A percentile compares a stretch with the other conserved stretches of the same genome.
Conservation (phyloP, 2,797 vertebrate species). For the Scomberomorus guttatus region DNA sequence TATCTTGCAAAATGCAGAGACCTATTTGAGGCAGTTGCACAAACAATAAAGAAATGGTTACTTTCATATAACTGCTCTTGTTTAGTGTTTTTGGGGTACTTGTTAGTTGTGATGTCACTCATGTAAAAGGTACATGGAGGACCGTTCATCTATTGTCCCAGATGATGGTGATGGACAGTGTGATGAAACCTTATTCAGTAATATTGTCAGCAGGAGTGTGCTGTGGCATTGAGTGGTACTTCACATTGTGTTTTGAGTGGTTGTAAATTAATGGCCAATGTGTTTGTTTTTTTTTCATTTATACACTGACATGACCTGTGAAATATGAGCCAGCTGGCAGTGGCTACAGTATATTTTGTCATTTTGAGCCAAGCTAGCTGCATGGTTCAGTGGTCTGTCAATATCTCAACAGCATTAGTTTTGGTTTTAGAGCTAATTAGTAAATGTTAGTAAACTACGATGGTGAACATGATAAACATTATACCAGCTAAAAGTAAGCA, state of each 20-base stretch:
- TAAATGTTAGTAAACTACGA: too few relatives aligned
- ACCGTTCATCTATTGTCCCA: not conserved
- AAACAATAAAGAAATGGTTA: not conserved
- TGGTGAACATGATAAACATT: too few relatives aligned
- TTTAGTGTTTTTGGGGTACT: not conserved
- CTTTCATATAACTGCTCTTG: too few relatives aligned
- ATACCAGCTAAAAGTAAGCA: too few relatives aligned
- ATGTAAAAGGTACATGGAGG: not conserved
- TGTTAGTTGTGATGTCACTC: not conserved
- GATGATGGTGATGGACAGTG: not conserved
- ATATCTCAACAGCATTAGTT: too few relatives aligned
- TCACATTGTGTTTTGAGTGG: conserved; percentile 1
- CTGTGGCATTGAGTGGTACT: not conserved
- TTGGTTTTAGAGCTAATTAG: too few relatives aligned
- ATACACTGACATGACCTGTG: too few relatives aligned
- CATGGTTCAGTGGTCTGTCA: too few relatives aligned
- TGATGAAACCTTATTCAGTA: not conserved
- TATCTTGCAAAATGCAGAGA: not conserved
- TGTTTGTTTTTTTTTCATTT: too few relatives aligned
- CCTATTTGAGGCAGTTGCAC: not conserved
- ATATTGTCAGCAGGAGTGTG: not conserved
- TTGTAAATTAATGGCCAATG: not conserved
- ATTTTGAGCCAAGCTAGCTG: too few relatives aligned
- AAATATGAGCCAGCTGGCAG: too few relatives aligned
- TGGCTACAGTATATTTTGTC: too few relatives aligned